phyloP scores from a whole-genome alignment of 2,797 vertebrate genomes.

The Notolepis coatsorum region DNA sequence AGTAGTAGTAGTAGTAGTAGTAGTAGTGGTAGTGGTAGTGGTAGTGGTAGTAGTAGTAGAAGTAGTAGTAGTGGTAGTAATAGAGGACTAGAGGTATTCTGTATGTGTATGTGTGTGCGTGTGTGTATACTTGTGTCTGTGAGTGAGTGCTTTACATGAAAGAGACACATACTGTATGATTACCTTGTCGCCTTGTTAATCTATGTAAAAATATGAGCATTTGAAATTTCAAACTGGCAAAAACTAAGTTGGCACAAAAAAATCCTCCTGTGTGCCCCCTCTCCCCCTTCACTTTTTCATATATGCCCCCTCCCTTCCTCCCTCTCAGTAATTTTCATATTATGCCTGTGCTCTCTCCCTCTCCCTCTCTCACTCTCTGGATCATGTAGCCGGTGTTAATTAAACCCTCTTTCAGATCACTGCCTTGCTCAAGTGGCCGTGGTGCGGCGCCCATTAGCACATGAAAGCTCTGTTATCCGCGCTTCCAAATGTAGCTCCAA shows the following conservation, averaged over 20 bases:
- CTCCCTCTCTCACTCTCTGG: conserved; percentile 77
- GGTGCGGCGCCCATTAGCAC: conserved; percentile 88
- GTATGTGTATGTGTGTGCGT: too few relatives aligned
- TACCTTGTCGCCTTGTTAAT: conserved; percentile 9
- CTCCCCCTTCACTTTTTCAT: conserved; percentile 15
- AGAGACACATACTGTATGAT: neutral
- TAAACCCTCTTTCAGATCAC: conserved; percentile 95
- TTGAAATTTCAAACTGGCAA: conserved; percentile 63
- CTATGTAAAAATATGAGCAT: conserved; percentile 47
- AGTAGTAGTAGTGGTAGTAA: too few relatives aligned
- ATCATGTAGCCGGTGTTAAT: conserved; percentile 92
- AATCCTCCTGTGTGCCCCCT: conserved; percentile 28
- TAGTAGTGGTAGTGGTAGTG: too few relatives aligned
- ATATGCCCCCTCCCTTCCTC: conserved; percentile 27
- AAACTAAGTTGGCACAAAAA: conserved; percentile 65
- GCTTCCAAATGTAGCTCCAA: conserved; percentile 95
- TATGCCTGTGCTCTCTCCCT: conserved; percentile 68
- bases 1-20: too few relatives aligned
- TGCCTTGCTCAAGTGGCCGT: conserved; percentile 91
- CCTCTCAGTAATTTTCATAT: conserved; percentile 74
- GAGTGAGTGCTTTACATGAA: neutral
- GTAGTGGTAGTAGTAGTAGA: too few relatives aligned
- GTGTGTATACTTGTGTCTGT: too few relatives aligned
- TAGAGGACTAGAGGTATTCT: too few relatives aligned
- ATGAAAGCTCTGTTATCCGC: conserved; percentile 90